These are phyloP conservation scores for Ptychochromis oligacanthus DNA, from an alignment of 2,113 vertebrate genomes.

Conservation along the genomic window DNA sequence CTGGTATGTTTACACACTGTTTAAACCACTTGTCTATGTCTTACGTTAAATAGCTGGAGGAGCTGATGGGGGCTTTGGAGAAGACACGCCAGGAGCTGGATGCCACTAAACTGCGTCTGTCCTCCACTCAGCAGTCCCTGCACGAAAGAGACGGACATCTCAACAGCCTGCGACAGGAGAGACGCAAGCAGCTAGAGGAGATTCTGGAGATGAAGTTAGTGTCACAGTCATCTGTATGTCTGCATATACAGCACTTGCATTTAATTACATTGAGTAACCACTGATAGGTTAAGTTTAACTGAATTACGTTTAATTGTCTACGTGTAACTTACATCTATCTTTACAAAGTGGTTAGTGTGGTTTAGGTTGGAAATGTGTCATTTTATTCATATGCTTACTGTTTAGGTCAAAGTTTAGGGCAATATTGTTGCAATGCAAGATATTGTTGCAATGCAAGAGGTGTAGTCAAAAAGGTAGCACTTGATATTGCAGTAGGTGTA, in stretches of 20 bases:
- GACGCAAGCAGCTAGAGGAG: conserved; percentile 94
- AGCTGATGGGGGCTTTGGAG: conserved; percentile 91
- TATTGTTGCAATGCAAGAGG: not conserved
- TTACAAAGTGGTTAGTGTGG: not conserved
- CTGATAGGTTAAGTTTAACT: not conserved
- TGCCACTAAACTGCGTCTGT: conserved; percentile 89
- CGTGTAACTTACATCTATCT: no score
- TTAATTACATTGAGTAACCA: not conserved
- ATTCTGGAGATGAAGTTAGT: conserved; percentile 99
- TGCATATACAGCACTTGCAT: not conserved
- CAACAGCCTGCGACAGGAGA: conserved; percentile 87
- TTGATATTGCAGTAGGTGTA: not conserved
- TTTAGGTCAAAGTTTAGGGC: not conserved
- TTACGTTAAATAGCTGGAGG: conserved; percentile 85
- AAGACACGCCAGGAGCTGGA: conserved; percentile 95
- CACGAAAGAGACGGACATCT: conserved; percentile 92
- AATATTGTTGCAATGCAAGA: not conserved
- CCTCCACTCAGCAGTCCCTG: conserved; percentile 92
- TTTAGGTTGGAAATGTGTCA: not conserved
- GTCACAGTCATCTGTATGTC: not conserved
- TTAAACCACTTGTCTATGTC: conserved; percentile 3
- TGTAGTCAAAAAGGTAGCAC: not conserved
- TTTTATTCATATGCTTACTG: not conserved
- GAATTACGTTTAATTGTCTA: no score
- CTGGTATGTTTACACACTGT: not conserved